Conservation (phyloP, 2,113 vertebrate genomes). For the Phycodurus eques region DNA sequence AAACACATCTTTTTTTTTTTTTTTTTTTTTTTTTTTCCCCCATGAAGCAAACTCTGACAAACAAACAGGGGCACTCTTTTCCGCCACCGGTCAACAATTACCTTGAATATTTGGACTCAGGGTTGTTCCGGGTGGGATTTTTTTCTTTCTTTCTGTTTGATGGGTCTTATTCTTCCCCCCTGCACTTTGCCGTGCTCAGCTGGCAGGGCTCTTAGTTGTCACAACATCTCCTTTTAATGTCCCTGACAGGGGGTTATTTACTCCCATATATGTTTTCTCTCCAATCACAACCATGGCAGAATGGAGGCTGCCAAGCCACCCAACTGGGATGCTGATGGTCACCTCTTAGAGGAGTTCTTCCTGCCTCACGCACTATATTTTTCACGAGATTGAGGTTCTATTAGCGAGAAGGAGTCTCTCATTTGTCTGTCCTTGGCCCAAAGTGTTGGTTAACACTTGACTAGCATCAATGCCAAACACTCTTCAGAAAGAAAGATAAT, state of each 20-base stretch:
- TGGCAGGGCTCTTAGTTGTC: conserved; percentile 71
- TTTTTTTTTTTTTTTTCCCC: neutral
- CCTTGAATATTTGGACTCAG: conserved; percentile 70
- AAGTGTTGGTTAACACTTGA: conserved; percentile 80
- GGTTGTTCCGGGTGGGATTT: conserved; percentile 42
- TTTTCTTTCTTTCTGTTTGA: conserved; percentile 69
- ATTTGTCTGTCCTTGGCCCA: conserved; percentile 76
- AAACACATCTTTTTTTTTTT: conserved; percentile 39
- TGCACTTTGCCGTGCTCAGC: conserved; percentile 69
- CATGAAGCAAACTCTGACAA: conserved; percentile 50
- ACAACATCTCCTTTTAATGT: conserved; percentile 78
- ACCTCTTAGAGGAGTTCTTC: conserved; percentile 78
- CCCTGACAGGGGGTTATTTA: conserved; percentile 82
- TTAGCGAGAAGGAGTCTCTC: conserved; percentile 73
- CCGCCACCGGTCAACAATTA: conserved; percentile 67
- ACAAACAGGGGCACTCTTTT: conserved; percentile 43
- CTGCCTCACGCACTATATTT: conserved; percentile 76
- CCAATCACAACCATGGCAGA: conserved; percentile 80
- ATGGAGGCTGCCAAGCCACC: conserved; percentile 72
- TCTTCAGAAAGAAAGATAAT: conserved; percentile 61
- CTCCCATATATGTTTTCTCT: conserved; percentile 83
- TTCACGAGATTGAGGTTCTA: conserved; percentile 76
- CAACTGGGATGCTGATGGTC: conserved; percentile 72
- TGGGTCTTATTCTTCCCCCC: conserved; percentile 69
- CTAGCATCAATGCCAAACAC: conserved; percentile 66